Evolutionary conservation across 2,888 invertebrate species (phyloP).

Genomic region (Tetramorium bicarinatum): DNA sequence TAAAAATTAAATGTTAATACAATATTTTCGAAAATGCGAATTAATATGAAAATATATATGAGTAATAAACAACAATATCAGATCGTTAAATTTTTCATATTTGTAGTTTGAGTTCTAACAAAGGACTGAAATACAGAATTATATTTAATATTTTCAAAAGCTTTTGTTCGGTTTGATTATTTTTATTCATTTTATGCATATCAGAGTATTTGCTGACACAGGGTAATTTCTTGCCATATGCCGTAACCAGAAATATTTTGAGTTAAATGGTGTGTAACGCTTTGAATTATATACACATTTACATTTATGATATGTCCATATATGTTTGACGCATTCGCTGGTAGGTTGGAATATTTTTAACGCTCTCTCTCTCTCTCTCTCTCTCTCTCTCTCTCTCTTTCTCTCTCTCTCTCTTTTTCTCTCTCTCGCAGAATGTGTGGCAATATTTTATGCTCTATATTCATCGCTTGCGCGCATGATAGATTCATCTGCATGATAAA

Average conservation of each 20-base stretch:
- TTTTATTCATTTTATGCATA: constrained; percentile 6
- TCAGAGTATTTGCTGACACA: not conserved
- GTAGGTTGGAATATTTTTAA: constrained; percentile 33
- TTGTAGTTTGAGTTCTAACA: not conserved
- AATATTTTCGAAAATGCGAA: constrained; percentile 8
- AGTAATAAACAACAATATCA: not conserved
- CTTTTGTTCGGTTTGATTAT: constrained; percentile 7
- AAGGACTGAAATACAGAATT: constrained; percentile 10
- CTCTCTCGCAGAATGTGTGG: not conserved
- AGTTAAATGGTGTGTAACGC: constrained; percentile 32
- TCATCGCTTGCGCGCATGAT: constrained; percentile 8
- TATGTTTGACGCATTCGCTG: constrained; percentile 5
- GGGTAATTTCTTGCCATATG: constrained; percentile 31
- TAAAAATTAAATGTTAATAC: not conserved
- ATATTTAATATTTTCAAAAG: constrained; percentile 28
- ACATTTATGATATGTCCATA: constrained; percentile 21
- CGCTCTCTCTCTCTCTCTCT: not conserved
- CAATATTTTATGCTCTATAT: constrained; percentile 7
- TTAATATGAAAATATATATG: not conserved
- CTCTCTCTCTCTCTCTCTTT: not conserved
- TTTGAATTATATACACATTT: constrained; percentile 41
- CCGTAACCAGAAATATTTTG: constrained; percentile 24
- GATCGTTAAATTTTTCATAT: not conserved
- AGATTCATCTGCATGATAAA: constrained; percentile 15
- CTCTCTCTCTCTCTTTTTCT: not conserved